Percentiles rank a stretch among this genome's conserved stretches.
These are phyloP conservation scores for Linyphia triangularis DNA, from an alignment of 2,888 invertebrate species.

Conservation along the genomic window DNA sequence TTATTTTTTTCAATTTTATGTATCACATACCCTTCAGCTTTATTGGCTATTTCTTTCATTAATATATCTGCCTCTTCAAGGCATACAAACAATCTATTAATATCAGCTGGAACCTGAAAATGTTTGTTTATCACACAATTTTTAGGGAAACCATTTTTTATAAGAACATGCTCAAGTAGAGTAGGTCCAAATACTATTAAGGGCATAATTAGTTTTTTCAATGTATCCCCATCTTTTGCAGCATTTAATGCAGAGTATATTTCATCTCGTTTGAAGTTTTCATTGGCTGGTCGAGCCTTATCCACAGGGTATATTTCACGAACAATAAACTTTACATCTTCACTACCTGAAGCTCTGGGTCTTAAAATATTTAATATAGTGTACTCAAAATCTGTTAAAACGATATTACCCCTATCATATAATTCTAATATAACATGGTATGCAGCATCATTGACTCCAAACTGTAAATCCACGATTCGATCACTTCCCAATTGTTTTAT, in stretches of 20 bases:
- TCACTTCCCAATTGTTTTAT: conserved; percentile 93
- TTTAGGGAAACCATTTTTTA: conserved; percentile 85
- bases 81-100: conserved; percentile 80
- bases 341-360: conserved; percentile 93
- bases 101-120: conserved; percentile 83
- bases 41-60: conserved; percentile 82
- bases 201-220: conserved; percentile 91
- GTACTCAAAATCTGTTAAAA: conserved; percentile 93
- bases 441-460: conserved; percentile 85
- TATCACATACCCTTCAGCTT: conserved; percentile 89
- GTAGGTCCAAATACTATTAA: conserved; percentile 93
- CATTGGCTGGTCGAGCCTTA: conserved; percentile 84
- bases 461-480: conserved; percentile 95
- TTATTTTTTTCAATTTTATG: conserved; percentile 88
- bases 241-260: conserved; percentile 83
- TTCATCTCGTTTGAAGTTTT: conserved; percentile 82
- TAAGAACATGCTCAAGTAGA: conserved; percentile 93
- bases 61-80: conserved; percentile 86
- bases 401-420: conserved; percentile 96
- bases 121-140: conserved; percentile 83
- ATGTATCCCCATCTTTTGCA: conserved; percentile 86
- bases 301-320: conserved; percentile 93
- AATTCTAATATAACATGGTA: conserved; percentile 97
- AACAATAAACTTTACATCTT: conserved; percentile 88
- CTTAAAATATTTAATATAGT: conserved; percentile 94